Evolutionary conservation across 2,888 invertebrate species (phyloP), one percentile per base, ranked within the genome.

Genomic region (Ashinkailepas kermadecensis): DNA sequence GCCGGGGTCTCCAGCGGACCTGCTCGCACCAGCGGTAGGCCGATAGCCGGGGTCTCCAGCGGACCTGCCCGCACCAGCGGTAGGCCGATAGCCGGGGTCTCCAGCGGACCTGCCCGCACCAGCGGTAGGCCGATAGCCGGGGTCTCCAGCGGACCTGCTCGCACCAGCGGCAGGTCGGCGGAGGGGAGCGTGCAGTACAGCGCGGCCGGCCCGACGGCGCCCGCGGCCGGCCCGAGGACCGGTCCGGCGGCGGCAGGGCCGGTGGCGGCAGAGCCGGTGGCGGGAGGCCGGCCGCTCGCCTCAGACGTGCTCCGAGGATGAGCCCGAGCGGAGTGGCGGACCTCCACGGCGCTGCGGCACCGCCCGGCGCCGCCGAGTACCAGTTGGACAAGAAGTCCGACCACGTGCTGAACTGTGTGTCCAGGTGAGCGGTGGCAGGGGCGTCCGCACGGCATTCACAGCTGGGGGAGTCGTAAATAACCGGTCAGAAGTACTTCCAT

Each of bases 311-410:
- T 0, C 23, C 8, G 11, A 67, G 25, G 11, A 67, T 67, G 67
- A 67, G 67, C n/a, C 67, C 67, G 67, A 67, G 67, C 67, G 67
- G 67, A 25, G 67, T 25, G 25, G 25, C 13, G 67, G n/a, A 39
- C 39, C 39, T 23, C 1, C 25, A n/a, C 67, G 67, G 25, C 25
- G n/a, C 13, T 7, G 1, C 67, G 25, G 67, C 67, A 13, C n/a
- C 67, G 67, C 67, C 25, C n/a, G 67, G n/a, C 25, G 25, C n/a
- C 11, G n/a, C 39, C 39, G 39, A 67, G 1, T 67, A n/a, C n/a
- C 25, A 67, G 25, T 12, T 11, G 13, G 67, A 11, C 25, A 25
- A 25, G 9, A 67, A 67, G 25, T 25, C 25, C 25, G 67, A 67
- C 25, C 62, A 62, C 39, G 39, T 39, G 62, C 67, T 67, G 1